These are phyloP conservation scores for Dynastes hyllus DNA, from an alignment of 2,888 invertebrate species.

Conservation along the genomic window DNA sequence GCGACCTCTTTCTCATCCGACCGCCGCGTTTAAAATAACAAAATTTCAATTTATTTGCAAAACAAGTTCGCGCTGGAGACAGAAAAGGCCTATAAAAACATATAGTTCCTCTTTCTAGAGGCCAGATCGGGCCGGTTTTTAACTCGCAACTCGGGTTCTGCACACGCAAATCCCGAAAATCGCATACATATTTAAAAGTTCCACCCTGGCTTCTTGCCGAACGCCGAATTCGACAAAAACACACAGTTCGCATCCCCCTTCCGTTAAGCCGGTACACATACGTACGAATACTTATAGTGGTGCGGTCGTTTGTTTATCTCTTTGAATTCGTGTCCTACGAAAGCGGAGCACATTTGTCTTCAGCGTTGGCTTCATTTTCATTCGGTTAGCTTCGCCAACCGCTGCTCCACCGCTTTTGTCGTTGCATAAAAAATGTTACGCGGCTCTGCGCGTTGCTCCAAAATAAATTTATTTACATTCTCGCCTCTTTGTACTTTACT, in stretches of 20 bases:
- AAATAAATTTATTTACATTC: constrained; percentile 31
- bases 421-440: constrained; percentile 32
- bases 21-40: constrained; percentile 57
- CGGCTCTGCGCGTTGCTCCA: not conserved
- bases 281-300: constrained; percentile 43
- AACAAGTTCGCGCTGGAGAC: constrained; percentile 53
- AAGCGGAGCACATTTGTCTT: constrained; percentile 36
- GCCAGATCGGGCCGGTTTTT: constrained; percentile 26
- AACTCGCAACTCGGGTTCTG: constrained; percentile 33
- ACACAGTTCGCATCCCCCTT: constrained; percentile 26
- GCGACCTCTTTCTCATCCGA: constrained; percentile 34
- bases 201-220: constrained; percentile 34
- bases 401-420: constrained; percentile 25
- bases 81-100: constrained; percentile 55
- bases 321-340: constrained; percentile 42
- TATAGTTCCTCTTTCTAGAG: constrained; percentile 33
- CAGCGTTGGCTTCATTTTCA: constrained; percentile 42
- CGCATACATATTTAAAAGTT: constrained; percentile 57
- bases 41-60: constrained; percentile 59
- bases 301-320: constrained; percentile 45
- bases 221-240: constrained; percentile 42
- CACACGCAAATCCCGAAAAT: constrained; percentile 55
- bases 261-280: constrained; percentile 33
- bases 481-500: not conserved
- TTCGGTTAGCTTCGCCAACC: constrained; percentile 30